Percentiles rank a stretch among this genome's conserved stretches.
Evolutionary conservation across 2,797 vertebrate species (phyloP).

Genomic region (Sebastiscus albofasciatus): DNA sequence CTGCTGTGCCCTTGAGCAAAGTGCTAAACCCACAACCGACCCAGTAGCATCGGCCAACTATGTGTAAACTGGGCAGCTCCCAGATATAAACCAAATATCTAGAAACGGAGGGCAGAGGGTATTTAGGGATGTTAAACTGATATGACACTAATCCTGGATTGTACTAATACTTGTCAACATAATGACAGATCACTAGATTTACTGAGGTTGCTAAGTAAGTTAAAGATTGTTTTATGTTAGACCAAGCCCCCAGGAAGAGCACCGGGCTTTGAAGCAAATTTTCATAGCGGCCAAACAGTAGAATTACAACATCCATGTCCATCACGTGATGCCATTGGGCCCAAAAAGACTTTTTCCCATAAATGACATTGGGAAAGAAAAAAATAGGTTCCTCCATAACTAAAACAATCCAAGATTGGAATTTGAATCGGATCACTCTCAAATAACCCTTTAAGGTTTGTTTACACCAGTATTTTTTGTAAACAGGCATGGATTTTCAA

Average conservation of each 20-base stretch:
- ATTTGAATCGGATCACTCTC: too few species aligned
- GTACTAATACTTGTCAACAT: not conserved
- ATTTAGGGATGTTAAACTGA: not conserved
- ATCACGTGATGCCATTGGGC: not conserved
- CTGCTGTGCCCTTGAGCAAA: conserved; percentile 77
- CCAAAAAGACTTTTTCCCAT: not conserved
- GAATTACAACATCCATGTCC: not conserved
- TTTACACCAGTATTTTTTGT: not conserved
- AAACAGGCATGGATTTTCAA: too few species aligned
- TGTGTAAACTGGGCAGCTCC: conserved; percentile 13
- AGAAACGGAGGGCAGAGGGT: not conserved
- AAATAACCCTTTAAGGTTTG: not conserved
- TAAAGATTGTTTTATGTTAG: too few species aligned
- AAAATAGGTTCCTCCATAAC: not conserved
- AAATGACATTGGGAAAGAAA: not conserved
- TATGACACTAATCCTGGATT: not conserved
- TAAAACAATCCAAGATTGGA: not conserved
- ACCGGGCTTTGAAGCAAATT: not conserved
- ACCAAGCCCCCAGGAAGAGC: not conserved
- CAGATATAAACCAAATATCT: not conserved
- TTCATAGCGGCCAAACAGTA: not conserved
- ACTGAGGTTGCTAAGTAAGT: not conserved
- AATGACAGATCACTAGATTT: not conserved
- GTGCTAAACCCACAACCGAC: conserved; percentile 52
- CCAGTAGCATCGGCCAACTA: conserved; percentile 32